Evolutionary conservation across 2,113 vertebrate species (phyloP).

Genomic region (Alces alces): DNA sequence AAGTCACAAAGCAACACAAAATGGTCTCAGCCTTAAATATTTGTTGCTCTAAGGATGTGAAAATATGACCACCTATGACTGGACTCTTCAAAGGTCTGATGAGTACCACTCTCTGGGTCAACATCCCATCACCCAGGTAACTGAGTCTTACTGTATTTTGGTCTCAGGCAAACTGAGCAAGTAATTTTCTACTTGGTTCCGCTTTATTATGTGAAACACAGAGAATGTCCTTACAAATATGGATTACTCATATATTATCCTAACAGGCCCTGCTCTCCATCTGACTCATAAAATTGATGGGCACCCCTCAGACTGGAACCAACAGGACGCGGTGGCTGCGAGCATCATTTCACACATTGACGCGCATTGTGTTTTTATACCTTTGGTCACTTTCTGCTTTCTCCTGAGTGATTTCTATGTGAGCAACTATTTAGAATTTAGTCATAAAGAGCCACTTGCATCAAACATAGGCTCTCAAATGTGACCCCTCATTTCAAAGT

Average conservation of each 20-base stretch:
- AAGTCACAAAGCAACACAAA: neutral
- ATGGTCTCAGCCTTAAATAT: neutral
- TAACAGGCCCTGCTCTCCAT: neutral
- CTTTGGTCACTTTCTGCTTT: neutral
- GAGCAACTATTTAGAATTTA: neutral
- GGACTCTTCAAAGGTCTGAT: neutral
- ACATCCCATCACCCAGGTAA: neutral
- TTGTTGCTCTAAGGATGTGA: neutral
- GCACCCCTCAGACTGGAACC: neutral
- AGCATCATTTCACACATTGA: neutral
- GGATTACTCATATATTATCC: neutral
- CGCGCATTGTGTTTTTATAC: neutral
- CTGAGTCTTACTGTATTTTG: neutral
- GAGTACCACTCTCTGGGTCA: neutral
- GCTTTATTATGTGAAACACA: slow-evolving; percentile 21
- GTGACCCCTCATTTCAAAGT: slow-evolving; percentile 3
- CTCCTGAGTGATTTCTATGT: slow-evolving; percentile 19
- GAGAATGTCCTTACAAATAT: slow-evolving; percentile 22
- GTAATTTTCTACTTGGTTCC: slow-evolving; percentile 7
- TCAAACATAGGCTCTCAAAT: neutral
- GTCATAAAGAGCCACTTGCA: neutral
- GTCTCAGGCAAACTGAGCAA: neutral
- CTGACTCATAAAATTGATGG: neutral
- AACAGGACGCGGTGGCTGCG: neutral
- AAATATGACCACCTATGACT: neutral